Conservation (phyloP, 2,888 invertebrate species). For the Plagodis dolabraria region DNA sequence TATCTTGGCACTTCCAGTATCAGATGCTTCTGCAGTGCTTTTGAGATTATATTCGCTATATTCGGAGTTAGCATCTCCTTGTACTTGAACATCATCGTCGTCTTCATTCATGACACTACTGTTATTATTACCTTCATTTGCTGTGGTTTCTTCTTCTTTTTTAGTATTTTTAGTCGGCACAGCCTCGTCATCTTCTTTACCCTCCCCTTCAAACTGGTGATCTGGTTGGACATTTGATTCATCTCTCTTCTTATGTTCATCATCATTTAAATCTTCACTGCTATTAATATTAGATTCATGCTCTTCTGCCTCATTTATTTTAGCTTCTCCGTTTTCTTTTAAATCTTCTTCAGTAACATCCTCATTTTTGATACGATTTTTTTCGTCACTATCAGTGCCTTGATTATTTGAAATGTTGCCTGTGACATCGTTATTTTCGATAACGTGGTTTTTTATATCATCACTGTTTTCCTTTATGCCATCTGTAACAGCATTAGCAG, state of each 20-base stretch:
- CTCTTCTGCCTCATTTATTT: constrained; percentile 17
- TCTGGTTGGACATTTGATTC: constrained; percentile 14
- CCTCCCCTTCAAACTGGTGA: constrained; percentile 16
- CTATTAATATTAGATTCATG: constrained; percentile 28
- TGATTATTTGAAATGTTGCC: constrained; percentile 4
- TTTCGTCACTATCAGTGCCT: constrained; percentile 2
- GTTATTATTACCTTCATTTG: constrained; percentile 72
- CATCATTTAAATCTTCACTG: constrained; percentile 11
- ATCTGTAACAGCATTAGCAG: constrained; percentile 15
- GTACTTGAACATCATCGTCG: constrained; percentile 83
- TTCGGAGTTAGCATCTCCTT: constrained; percentile 75
- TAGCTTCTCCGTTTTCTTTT: constrained; percentile 19
- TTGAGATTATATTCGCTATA: constrained; percentile 70
- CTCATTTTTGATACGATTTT: neutral
- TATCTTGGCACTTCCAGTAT: constrained; percentile 74
- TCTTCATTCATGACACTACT: constrained; percentile 73
- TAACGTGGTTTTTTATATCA: constrained; percentile 37
- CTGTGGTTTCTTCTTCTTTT: constrained; percentile 43
- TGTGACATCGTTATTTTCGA: constrained; percentile 16
- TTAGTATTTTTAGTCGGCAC: constrained; percentile 24
- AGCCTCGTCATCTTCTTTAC: constrained; percentile 26
- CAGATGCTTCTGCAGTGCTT: constrained; percentile 67
- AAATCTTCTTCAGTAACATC: neutral
- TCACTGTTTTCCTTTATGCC: constrained; percentile 27
- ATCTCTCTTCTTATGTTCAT: constrained; percentile 23